phyloP scores from a whole-genome alignment of 2,888 invertebrate species.

The Mesochorus sp. region DNA sequence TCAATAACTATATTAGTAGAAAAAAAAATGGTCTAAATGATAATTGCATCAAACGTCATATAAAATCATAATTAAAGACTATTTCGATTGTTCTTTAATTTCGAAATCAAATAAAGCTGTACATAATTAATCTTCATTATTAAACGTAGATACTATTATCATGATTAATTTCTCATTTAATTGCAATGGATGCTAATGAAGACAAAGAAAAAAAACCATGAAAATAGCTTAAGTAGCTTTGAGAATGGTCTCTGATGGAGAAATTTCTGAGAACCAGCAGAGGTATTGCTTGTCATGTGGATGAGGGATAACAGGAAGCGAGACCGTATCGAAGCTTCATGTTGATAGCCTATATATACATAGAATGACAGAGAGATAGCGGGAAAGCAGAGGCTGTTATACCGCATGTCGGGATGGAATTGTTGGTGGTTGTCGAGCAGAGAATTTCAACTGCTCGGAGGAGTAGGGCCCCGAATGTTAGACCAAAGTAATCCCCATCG shows the following conservation, averaged over 20 bases:
- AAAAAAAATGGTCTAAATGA: too few species aligned
- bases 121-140: too few species aligned
- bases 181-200: too few species aligned
- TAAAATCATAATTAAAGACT: too few species aligned
- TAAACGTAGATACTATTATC: too few species aligned
- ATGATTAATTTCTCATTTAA: too few species aligned
- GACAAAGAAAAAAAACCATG: background rate
- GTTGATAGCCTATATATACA: background rate
- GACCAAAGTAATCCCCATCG: slow-evolving; percentile 51
- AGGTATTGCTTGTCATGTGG: background rate
- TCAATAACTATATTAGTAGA: too few species aligned
- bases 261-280: background rate
- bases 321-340: background rate
- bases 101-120: too few species aligned
- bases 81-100: too few species aligned
- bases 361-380: too few species aligned
- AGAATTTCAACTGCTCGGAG: slow-evolving; percentile 25
- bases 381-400: too few species aligned
- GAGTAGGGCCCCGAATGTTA: slow-evolving; percentile 36
- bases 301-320: background rate
- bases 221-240: background rate
- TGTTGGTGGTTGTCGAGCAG: slow-evolving; percentile 33
- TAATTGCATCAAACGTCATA: too few species aligned
- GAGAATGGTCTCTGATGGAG: background rate
- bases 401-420: background rate